A percentile compares a stretch with the other conserved stretches of the same genome.
These are phyloP conservation scores for Rhadina sibilatrix DNA, from an alignment of 2,113 vertebrate species.

Conservation along the genomic window DNA sequence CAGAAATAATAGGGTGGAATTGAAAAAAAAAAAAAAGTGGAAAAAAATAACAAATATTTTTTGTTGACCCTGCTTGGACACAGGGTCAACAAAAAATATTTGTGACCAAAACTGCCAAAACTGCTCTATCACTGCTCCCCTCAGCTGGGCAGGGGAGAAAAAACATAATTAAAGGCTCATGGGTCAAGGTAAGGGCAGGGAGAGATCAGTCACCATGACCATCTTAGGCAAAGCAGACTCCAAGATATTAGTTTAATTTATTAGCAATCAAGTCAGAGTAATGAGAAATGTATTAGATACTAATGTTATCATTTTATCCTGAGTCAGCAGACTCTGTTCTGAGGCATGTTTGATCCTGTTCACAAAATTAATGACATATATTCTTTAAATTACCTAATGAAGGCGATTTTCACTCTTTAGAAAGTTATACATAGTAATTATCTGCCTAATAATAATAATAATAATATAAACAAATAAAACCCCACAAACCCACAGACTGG, in stretches of 20 bases:
- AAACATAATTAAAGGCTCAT: not conserved
- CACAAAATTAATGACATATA: not conserved
- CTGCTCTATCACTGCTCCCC: not conserved
- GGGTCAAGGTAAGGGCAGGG: not conserved
- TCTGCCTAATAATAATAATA: not conserved
- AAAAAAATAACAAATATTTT: not conserved
- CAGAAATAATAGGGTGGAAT: not conserved
- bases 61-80: not conserved
- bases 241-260: not conserved
- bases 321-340: not conserved
- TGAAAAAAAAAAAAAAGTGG: not conserved
- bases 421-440: rapidly evolving
- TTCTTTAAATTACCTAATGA: not conserved
- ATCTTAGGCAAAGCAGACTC: not conserved
- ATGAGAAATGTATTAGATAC: not conserved
- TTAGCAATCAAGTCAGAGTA: not conserved
- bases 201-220: not conserved
- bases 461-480: not conserved
- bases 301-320: not conserved
- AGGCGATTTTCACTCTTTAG: not conserved
- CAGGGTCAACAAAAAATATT: too few species aligned
- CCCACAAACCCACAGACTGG: rapidly evolving
- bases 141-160: not conserved
- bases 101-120: too few species aligned
- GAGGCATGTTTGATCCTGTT: not conserved